Percentiles rank a stretch among this genome's conserved stretches.
Evolutionary conservation across 2,888 invertebrate genomes (phyloP).

Genomic region (Drosophila conformis): DNA sequence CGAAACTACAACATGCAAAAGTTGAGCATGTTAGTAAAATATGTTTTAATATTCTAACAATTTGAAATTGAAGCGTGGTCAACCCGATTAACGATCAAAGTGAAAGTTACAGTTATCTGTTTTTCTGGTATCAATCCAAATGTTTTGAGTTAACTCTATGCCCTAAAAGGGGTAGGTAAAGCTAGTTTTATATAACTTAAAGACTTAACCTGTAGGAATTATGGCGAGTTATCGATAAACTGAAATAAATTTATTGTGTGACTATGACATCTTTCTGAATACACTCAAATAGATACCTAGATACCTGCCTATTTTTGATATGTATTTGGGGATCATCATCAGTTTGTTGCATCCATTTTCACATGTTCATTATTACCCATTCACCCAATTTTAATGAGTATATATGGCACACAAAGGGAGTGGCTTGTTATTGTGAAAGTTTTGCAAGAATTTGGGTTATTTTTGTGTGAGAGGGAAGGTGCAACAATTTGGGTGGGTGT

Average conservation of each 20-base stretch:
- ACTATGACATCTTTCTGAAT: fast-evolving
- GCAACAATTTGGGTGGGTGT: conserved; percentile 19
- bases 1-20: neutral
- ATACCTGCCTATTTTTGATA: too few relatives aligned
- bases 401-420: conserved; percentile 3
- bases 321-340: too few relatives aligned
- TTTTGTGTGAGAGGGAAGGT: conserved; percentile 12
- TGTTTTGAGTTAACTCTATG: neutral
- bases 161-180: neutral
- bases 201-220: neutral
- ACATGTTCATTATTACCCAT: neutral
- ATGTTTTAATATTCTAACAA: neutral
- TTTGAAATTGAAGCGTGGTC: too few relatives aligned
- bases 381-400: neutral
- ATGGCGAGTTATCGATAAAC: neutral
- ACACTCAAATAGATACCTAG: neutral
- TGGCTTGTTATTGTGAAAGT: conserved; percentile 57
- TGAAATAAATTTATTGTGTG: neutral
- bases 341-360: neutral
- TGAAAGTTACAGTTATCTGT: neutral
- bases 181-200: neutral
- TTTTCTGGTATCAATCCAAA: neutral
- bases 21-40: neutral
- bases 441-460: conserved; percentile 65
- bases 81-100: neutral